These are phyloP conservation scores for Stegana nigrithorax DNA, from an alignment of 2,888 invertebrate genomes.

Conservation along the genomic window DNA sequence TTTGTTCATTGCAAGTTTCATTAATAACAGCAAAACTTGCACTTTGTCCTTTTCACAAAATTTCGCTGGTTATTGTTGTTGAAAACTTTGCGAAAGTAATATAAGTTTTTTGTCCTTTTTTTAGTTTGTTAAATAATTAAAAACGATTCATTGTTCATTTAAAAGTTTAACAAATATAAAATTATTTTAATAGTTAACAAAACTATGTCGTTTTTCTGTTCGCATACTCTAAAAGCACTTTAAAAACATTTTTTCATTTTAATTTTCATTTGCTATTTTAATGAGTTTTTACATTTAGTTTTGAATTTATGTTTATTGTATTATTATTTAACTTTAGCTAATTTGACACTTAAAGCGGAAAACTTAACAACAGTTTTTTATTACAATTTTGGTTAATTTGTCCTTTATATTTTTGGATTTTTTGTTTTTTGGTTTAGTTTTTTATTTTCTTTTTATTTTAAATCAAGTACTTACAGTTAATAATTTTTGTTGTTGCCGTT, in stretches of 20 bases:
- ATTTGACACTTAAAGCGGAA: conserved; percentile 62
- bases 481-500: neutral
- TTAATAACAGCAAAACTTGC: neutral
- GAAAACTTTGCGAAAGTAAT: neutral
- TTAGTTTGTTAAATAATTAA: neutral
- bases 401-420: conserved; percentile 35
- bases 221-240: conserved; percentile 34
- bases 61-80: neutral
- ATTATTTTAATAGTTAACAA: conserved; percentile 45
- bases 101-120: conserved; percentile 21
- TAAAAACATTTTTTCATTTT: conserved; percentile 7
- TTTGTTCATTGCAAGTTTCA: neutral
- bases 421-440: conserved; percentile 30
- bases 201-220: conserved; percentile 36
- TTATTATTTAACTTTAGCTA: conserved; percentile 53
- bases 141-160: neutral
- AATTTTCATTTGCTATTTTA: conserved; percentile 21
- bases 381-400: conserved; percentile 20
- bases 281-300: conserved; percentile 27
- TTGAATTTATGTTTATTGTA: conserved; percentile 15
- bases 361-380: conserved; percentile 56
- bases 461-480: conserved; percentile 50
- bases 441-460: conserved; percentile 33
- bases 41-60: neutral
- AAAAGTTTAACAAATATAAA: neutral